Percentiles rank a stretch among this genome's conserved stretches.
Evolutionary conservation across 2,888 invertebrate species (phyloP).

Genomic region (Dorcus hopei): DNA sequence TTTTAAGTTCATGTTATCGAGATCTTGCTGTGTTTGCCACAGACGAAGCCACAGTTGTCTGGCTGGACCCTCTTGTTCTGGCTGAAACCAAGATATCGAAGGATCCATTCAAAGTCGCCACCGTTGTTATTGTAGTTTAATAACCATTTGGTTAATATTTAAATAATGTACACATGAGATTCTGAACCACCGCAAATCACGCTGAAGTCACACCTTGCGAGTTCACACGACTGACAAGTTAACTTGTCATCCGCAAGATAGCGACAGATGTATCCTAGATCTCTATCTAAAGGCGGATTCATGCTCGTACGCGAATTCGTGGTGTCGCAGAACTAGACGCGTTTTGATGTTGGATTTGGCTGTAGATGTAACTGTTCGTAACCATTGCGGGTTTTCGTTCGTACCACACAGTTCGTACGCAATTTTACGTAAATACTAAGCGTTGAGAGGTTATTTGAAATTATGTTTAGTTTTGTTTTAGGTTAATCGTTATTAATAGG

Average conservation of each 20-base stretch:
- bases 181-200: slow-evolving; percentile 27
- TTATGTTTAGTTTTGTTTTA: no score
- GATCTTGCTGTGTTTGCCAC: slow-evolving; percentile 82
- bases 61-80: slow-evolving; percentile 97
- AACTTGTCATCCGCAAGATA: slow-evolving; percentile 29
- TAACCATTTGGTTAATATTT: slow-evolving; percentile 27
- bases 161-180: slow-evolving; percentile 25
- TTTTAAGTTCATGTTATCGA: slow-evolving; percentile 51
- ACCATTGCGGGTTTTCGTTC: no score
- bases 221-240: slow-evolving; percentile 32
- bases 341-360: no score
- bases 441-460: no score
- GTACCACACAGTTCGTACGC: no score
- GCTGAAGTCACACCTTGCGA: slow-evolving; percentile 35
- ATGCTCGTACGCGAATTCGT: no score
- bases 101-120: slow-evolving; percentile 85
- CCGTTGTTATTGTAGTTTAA: slow-evolving; percentile 25
- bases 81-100: slow-evolving; percentile 94
- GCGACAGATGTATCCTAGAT: slow-evolving; percentile 25
- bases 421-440: no score
- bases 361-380: no score
- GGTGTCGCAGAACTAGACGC: no score
- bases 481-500: no score
- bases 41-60: slow-evolving; percentile 93
- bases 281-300: no score